These are phyloP conservation scores for Malacosoma neustria DNA, from an alignment of 2,888 invertebrate species.

Conservation along the genomic window DNA sequence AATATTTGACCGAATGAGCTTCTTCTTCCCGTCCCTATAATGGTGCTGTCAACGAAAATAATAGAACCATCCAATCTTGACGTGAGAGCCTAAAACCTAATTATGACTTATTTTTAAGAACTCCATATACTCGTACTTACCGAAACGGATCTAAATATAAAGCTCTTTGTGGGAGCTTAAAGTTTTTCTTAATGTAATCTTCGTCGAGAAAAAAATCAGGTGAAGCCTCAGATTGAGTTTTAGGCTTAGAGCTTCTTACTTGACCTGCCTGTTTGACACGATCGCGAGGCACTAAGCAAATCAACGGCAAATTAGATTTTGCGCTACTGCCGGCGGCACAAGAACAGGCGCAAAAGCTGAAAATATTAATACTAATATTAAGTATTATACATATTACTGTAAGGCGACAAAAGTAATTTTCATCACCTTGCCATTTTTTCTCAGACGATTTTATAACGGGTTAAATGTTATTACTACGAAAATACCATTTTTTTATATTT, in stretches of 20 bases:
- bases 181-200: constrained; percentile 50
- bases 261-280: constrained; percentile 11
- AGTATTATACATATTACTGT: neutral
- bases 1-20: too few species aligned
- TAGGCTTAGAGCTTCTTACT: constrained; percentile 7
- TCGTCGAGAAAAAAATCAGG: constrained; percentile 44
- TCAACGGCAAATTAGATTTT: constrained; percentile 37
- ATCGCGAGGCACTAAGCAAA: constrained; percentile 55
- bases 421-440: neutral
- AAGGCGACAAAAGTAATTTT: too few species aligned
- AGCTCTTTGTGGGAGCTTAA: constrained; percentile 45
- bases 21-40: too few species aligned
- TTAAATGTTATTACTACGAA: neutral
- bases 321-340: constrained; percentile 16
- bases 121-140: too few species aligned
- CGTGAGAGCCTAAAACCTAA: too few species aligned
- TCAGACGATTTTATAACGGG: neutral
- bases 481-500: neutral
- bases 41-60: too few species aligned
- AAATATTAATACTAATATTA: constrained; percentile 1
- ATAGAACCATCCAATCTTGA: too few species aligned
- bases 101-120: neutral
- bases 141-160: constrained; percentile 54
- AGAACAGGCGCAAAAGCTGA: constrained; percentile 45
- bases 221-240: constrained; percentile 14